phyloP scores from a whole-genome alignment of 1,140 invertebrate genomes.

The Camponotus floridanus region DNA sequence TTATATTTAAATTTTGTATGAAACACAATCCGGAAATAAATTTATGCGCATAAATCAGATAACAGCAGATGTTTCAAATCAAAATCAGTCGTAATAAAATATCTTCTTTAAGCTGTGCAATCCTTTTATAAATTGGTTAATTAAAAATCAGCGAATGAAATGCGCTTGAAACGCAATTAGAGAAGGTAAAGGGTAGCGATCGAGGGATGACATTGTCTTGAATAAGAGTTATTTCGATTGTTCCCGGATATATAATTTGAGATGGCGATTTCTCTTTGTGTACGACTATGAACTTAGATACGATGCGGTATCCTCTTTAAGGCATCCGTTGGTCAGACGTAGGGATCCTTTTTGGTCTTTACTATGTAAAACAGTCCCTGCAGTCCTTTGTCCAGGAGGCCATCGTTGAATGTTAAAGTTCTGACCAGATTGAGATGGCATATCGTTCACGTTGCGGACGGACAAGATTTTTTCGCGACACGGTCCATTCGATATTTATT shows the following conservation, averaged over 20 bases:
- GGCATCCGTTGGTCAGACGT: constrained; percentile 51
- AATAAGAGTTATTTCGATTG: constrained; percentile 41
- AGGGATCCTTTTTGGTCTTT: constrained; percentile 68
- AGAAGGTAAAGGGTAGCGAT: constrained; percentile 29
- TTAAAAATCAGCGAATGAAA: constrained; percentile 49
- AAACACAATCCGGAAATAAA: not conserved
- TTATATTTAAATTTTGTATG: not conserved
- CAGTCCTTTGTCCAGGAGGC: constrained; percentile 74
- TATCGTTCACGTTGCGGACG: not conserved
- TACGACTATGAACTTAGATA: not conserved
- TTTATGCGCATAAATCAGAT: constrained; percentile 27
- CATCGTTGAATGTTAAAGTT: constrained; percentile 67
- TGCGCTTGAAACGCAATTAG: constrained; percentile 40
- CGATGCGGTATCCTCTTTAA: constrained; percentile 69
- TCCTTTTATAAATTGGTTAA: constrained; percentile 43
- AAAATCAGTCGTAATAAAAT: not conserved
- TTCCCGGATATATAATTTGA: constrained; percentile 15
- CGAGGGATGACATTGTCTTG: not conserved
- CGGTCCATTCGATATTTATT: constrained; percentile 77
- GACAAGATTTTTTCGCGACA: constrained; percentile 67
- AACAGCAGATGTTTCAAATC: not conserved
- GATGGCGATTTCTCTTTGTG: not conserved
- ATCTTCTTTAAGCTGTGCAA: constrained; percentile 39
- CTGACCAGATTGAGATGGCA: constrained; percentile 60
- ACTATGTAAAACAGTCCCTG: constrained; percentile 77